Evolutionary conservation across 2,888 invertebrate species (phyloP), one percentile per base, ranked within the genome.

Genomic region (Apotomis turbidana): DNA sequence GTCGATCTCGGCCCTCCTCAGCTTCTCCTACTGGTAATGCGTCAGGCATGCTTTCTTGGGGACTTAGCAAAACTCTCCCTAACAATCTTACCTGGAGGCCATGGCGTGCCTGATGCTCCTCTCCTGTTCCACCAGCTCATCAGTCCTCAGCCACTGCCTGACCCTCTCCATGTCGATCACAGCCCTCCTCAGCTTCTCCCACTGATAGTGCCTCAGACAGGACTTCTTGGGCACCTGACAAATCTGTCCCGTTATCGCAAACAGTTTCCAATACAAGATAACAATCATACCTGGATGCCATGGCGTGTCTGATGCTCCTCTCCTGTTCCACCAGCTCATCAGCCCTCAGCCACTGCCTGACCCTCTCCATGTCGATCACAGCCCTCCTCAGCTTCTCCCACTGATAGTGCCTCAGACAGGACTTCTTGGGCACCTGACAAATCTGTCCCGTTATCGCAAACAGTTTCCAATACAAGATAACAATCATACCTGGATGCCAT

Each of bases 11-110:
- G 99, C 99, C 15, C 98, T 89, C 0, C 98, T 94, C 75, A 99
- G 90, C 89, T 99, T 99, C 90, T 99, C 99, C 99, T 99, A 99
- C 78, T 97, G 97, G 85, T 97, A 97, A 87, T 99, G n/a, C n/a
- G n/a, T n/a, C n/a, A n/a, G 95, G 84, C 99, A 99, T 76, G 95
- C 96, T 87, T 98, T 98, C 87, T 98, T 98, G 0, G 98, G 96
- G 0, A 96, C 96, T 5, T 92, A 89, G 86, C 99, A 99, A 90
- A 98, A 97, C 79, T 98, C 97, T 0, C n/a, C n/a, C n/a, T 15
- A 15, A 15, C 15, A 15, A 15, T n/a, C 79, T 73, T 74, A 93
- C 94, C 94, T 90, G 8, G 93, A 93, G 1, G 95, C 94, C 95
- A 95, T 95, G 75, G 94, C 95, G 13, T 95, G 94, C 4, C 98